Evolutionary conservation across 2,113 vertebrate genomes (phyloP).

Genomic region (Phalacrocorax brasilianus): DNA sequence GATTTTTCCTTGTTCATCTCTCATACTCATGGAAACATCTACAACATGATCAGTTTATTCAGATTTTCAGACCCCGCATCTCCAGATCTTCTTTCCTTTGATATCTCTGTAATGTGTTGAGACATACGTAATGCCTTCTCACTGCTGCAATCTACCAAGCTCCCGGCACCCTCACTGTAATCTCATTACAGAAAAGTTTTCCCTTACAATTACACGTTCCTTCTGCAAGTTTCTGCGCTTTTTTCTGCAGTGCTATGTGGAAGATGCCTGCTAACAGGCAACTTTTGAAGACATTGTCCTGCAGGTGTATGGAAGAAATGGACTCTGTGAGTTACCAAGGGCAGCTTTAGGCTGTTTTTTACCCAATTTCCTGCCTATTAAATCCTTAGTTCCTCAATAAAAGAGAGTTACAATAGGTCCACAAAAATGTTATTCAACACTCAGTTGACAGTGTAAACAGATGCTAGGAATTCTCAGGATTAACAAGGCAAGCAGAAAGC

Average conservation of each 20-base stretch:
- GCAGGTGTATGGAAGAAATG: not conserved
- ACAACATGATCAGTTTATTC: not conserved
- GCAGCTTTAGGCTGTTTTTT: not conserved
- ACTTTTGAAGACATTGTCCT: not conserved
- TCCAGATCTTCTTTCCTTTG: not conserved
- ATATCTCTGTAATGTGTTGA: not conserved
- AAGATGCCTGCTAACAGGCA: not conserved
- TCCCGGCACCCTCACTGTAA: not conserved
- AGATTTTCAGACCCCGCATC: not conserved
- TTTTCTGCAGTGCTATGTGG: not conserved
- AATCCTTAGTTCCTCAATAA: not conserved
- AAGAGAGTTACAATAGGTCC: not conserved
- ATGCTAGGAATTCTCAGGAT: not conserved
- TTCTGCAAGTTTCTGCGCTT: not conserved
- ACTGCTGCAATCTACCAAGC: accelerated
- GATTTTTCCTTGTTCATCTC: not conserved
- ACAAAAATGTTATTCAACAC: not conserved
- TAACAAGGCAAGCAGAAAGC: not conserved
- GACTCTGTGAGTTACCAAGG: not conserved
- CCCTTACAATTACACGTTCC: not conserved
- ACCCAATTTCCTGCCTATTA: not conserved
- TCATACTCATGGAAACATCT: not conserved
- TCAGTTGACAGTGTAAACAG: accelerated
- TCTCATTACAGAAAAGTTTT: not conserved
- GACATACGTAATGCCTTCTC: not conserved